phyloP scores from a whole-genome alignment of 2,797 vertebrate species.

The Ceryle rudis region DNA sequence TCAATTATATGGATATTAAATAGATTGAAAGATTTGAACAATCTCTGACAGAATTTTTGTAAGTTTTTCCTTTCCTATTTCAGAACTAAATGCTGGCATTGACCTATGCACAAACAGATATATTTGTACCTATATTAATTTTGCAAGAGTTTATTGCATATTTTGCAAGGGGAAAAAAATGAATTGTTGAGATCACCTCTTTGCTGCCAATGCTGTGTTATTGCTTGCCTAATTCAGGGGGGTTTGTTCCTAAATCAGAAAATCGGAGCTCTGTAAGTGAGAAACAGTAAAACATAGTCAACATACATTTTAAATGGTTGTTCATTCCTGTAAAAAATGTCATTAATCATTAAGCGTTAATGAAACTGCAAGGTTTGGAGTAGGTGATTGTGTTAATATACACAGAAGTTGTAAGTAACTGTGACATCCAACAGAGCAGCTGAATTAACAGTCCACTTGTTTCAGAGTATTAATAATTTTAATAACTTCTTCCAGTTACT shows the following conservation, averaged over 20 bases:
- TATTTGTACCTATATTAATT: not conserved
- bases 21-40: not conserved
- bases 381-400: not conserved
- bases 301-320: not conserved
- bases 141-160: not conserved
- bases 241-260: not conserved
- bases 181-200: not conserved
- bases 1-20: not conserved
- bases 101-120: not conserved
- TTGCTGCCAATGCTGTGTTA: not conserved
- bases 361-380: not conserved
- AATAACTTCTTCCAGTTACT: not conserved
- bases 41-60: not conserved
- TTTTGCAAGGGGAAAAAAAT: rapidly evolving
- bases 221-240: not conserved
- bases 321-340: not conserved
- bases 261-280: not conserved
- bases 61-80: not conserved
- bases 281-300: not conserved
- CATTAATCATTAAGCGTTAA: not conserved
- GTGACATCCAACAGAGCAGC: not conserved
- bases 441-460: not conserved
- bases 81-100: not conserved
- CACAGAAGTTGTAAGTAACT: not conserved
- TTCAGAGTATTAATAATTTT: not conserved